Conservation (phyloP, 2,888 invertebrate genomes). For the Cyaniris semiargus region DNA sequence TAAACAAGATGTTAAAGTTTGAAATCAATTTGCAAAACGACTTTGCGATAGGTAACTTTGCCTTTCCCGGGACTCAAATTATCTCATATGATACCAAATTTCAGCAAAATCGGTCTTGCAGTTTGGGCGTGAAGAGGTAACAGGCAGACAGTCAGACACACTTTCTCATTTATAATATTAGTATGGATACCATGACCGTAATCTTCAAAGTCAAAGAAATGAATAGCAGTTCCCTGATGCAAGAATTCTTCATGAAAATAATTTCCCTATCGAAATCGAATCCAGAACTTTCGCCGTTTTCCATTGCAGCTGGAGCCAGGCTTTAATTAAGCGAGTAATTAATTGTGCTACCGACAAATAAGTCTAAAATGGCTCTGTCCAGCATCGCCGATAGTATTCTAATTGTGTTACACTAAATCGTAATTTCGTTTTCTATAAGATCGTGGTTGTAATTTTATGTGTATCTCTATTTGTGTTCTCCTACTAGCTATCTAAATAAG, state of each 20-base stretch:
- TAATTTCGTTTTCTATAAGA: background rate
- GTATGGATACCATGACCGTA: too few species aligned
- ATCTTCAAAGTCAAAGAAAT: too few species aligned
- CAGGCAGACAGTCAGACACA: too few species aligned
- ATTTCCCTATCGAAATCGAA: background rate
- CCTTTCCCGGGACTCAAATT: too few species aligned
- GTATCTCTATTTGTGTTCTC: background rate
- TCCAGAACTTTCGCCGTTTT: background rate
- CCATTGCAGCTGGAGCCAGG: background rate
- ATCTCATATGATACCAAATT: too few species aligned
- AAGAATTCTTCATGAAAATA: background rate
- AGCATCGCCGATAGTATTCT: background rate
- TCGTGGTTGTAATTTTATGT: background rate
- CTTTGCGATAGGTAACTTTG: too few species aligned
- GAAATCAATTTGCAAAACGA: too few species aligned
- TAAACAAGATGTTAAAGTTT: too few species aligned
- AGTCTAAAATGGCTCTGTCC: background rate
- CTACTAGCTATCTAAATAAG: too few species aligned
- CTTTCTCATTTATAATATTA: too few species aligned
- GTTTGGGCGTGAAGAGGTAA: too few species aligned
- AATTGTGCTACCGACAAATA: slow-evolving; percentile 12
- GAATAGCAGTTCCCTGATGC: background rate
- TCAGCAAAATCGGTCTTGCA: too few species aligned
- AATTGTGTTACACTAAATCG: slow-evolving; percentile 4
- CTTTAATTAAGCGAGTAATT: slow-evolving; percentile 7